These are phyloP conservation scores for Tridacna crocea DNA, from an alignment of 2,888 invertebrate genomes.

Conservation along the genomic window DNA sequence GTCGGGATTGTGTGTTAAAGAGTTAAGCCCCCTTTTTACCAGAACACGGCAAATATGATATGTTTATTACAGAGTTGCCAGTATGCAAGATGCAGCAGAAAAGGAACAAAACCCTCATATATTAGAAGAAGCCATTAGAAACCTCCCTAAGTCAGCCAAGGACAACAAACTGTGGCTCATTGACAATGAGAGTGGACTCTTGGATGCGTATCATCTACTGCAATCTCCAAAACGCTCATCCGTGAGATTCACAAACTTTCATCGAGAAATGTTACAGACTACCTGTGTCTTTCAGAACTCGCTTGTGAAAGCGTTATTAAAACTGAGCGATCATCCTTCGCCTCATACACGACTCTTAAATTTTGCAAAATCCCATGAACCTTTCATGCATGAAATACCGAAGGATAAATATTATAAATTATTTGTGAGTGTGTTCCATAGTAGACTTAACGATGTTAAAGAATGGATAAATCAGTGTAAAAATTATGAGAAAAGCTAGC, in stretches of 20 bases:
- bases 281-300: slow-evolving; percentile 81
- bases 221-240: slow-evolving; percentile 54
- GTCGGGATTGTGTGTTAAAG: background rate
- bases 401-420: slow-evolving; percentile 59
- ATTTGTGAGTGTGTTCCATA: slow-evolving; percentile 64
- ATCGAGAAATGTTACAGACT: slow-evolving; percentile 79
- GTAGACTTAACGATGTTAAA: slow-evolving; percentile 66
- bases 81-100: slow-evolving; percentile 84
- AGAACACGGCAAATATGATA: background rate
- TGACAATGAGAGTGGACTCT: slow-evolving; percentile 84
- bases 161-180: slow-evolving; percentile 83
- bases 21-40: background rate
- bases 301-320: slow-evolving; percentile 70
- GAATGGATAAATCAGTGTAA: slow-evolving; percentile 68
- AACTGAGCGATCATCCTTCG: slow-evolving; percentile 49
- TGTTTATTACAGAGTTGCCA: slow-evolving; percentile 81
- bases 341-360: slow-evolving; percentile 68
- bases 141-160: slow-evolving; percentile 79
- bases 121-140: slow-evolving; percentile 82
- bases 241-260: slow-evolving; percentile 77
- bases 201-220: slow-evolving; percentile 83
- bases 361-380: slow-evolving; percentile 68
- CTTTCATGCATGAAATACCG: slow-evolving; percentile 59
- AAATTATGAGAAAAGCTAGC: background rate
- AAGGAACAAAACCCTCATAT: slow-evolving; percentile 80